Evolutionary conservation across 2,113 vertebrate species (phyloP), one percentile per base, ranked within the genome.

Genomic region (Oncorhynchus tshawytscha): DNA sequence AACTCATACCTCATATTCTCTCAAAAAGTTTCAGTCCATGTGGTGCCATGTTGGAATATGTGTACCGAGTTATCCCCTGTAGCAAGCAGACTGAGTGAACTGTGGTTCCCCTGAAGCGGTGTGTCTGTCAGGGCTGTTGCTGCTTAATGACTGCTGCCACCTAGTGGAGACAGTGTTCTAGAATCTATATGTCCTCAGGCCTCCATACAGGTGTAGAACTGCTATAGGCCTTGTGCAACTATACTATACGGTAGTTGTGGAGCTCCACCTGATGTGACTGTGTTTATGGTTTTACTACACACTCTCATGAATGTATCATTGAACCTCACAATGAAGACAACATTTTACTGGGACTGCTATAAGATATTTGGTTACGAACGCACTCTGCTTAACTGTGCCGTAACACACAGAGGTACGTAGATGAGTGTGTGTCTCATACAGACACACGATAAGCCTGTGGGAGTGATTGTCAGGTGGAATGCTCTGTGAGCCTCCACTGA

Each of bases 391-490:
- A 72, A 72, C 54, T 83, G 70, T 54, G 22, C 39, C 39, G 39
- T 45, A 45, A 45, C 39, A 45, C 8, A 45, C 39, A 45, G 39
- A 9, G 9, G 39, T 45, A 45, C 76, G 25, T n/a, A 49, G 74
- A 34, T 34, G 66, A 59, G 48, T 31, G 75, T 48, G 31, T 49
- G 74, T 70, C 54, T 9, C 9, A 45, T 62, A 4, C 75, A 74
- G 68, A 60, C 74, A 67, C 69, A 69, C 64, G 77, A 76, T 75
- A 45, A 45, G 76, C 69, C 67, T 59, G 29, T 67, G 57, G 70
- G 76, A 74, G 73, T 79, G 86, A 84, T 67, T 75, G 79, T 79
- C 60, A 60, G 78, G 67, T 71, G 74, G 79, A 87, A 82, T 77
- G 74, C 15, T 76, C 77, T 48, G 54, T 77, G 72, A 65, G 69